Base-by-base conservation (phyloP, 2,888 invertebrate species). In the Cylindroiulus punctatus region DNA sequence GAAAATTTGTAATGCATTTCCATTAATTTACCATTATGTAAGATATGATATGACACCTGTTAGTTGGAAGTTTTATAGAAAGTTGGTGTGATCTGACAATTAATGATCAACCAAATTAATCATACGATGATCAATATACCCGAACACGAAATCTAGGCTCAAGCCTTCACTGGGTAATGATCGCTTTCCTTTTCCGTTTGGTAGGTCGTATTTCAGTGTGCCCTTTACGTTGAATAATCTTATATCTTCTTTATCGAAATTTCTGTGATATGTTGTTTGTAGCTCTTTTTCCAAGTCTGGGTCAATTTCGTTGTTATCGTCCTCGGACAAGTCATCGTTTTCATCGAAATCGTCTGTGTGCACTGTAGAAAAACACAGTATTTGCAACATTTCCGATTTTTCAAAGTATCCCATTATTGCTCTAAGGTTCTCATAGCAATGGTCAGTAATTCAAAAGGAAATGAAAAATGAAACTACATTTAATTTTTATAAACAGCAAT, bases 101-200 rank as follows among this genome's bases (percentile, higher is more conserved):
- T 36, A 36, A 36, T 36, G 7, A 30, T 81, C 44, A 81, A 19
- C 14, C 10, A 14, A 86, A 84, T 10, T 3, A n/a, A 40, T 47
- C 10, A n/a, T 44, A 44, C 4, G 19, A 14, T 65, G 0, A 65
- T 65, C 26, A 26, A 10, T 65, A 65, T 26, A 87, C 86, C 87
- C 87, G n/a, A 85, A 85, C 10, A 57, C 86, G 47, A 81, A 87
- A 32, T 86, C 52, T 81, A 85, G 17, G 10, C 47, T 40, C 0
- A 87, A 81, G 44, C 86, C 85, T 40, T 85, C 57, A 47, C 82
- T 85, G 12, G 87, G 87, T 1, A 84, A n/a, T 87, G 52, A 36
- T 81, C 86, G 10, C 10, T 42, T 30, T 22, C 86, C 86, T 84
- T 44, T 84, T n/a, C 84, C 84, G 36, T 82, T 42, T 40, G 42